Evolutionary conservation across 2,888 invertebrate genomes (phyloP).

Genomic region (Drosophila phalerata): DNA sequence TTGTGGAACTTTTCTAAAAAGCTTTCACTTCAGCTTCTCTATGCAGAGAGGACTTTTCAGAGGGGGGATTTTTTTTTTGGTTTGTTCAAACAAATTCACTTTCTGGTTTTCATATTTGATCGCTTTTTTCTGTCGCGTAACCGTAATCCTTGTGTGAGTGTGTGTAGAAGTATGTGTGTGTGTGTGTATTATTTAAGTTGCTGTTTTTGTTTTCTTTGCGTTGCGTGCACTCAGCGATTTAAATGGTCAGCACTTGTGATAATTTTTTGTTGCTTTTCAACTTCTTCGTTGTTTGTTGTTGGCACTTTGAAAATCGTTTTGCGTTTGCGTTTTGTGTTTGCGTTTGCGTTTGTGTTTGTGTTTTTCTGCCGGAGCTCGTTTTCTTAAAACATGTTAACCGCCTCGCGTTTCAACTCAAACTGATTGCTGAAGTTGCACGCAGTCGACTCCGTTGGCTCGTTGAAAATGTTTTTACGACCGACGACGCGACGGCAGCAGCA

Average conservation of each 20-base stretch:
- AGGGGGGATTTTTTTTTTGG: slow-evolving; percentile 52
- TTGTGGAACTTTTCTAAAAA: slow-evolving; percentile 5
- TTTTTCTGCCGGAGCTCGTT: slow-evolving; percentile 74
- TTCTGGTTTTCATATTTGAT: slow-evolving; percentile 77
- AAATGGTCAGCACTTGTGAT: slow-evolving; percentile 43
- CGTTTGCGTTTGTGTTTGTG: slow-evolving; percentile 21
- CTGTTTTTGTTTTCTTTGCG: slow-evolving; percentile 18
- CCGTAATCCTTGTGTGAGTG: slow-evolving; percentile 65
- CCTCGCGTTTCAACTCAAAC: slow-evolving; percentile 85
- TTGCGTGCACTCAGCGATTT: slow-evolving; percentile 57
- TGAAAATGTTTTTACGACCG: slow-evolving; percentile 79
- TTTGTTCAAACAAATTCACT: slow-evolving; percentile 53
- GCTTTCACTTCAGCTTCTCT: slow-evolving; percentile 1
- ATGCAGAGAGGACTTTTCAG: slow-evolving; percentile 9
- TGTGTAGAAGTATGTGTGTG: slow-evolving; percentile 18
- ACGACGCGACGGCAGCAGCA: slow-evolving; percentile 51
- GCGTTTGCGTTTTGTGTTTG: slow-evolving; percentile 43
- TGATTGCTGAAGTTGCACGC: slow-evolving; percentile 84
- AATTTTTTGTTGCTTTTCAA: slow-evolving; percentile 27
- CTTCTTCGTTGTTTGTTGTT: slow-evolving; percentile 33
- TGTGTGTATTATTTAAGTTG: slow-evolving; percentile 4
- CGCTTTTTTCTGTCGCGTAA: slow-evolving; percentile 63
- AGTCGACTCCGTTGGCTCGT: slow-evolving; percentile 84
- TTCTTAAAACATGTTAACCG: slow-evolving; percentile 84
- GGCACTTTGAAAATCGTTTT: slow-evolving; percentile 55